Evolutionary conservation across 2,797 vertebrate genomes (phyloP), one percentile per base, ranked within the genome.

Genomic region (Microctenopoma lineatum): DNA sequence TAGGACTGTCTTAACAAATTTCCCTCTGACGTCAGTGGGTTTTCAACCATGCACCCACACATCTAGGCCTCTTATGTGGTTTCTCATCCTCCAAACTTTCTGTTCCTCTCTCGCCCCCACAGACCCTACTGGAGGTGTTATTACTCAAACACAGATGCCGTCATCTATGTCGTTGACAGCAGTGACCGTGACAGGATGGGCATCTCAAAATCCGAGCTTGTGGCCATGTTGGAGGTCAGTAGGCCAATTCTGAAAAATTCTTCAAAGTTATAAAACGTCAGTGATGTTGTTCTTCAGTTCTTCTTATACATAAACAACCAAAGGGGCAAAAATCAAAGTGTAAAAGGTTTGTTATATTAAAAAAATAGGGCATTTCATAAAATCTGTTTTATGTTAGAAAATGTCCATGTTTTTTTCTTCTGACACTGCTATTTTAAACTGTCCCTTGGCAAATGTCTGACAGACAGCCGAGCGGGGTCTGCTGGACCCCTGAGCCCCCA

Each of bases 61-160:
- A 7, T 16, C 15, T 16, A 3, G 6, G 5, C 9, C 36, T 38
- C 32, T 45, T 44, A 16, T 18, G 18, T 16, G 8, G 18, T 18
- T 21, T 18, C 7, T 38, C 15, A 3, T 9, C 27, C 9, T 47
- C 3, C 1, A 16, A 27, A 29, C 50, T 0, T 18, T 25, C n/a
- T 32, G 1, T 3, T 63, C 15, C 7, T 63, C 34, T 61, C 57
- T 61, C 55, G 58, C 41, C 53, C 51, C 12, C 66, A 29, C 89
- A 99, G 98, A 80, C 98, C 98, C 0, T 99, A 99, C 53, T 99
- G 98, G 98, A 90, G 98, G 54, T 99, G 98, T 85, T 99, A 99
- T 75, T 99, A 99, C 81, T 99, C 98, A 7, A 99, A 99, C 89
- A 99, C 98, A 13, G 98, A 99, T 0, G 98, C 98, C 0, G 96